A percentile compares a stretch with the other conserved stretches of the same genome.
phyloP scores from a whole-genome alignment of 2,113 vertebrate genomes.

The Rhizomys pruinosus region DNA sequence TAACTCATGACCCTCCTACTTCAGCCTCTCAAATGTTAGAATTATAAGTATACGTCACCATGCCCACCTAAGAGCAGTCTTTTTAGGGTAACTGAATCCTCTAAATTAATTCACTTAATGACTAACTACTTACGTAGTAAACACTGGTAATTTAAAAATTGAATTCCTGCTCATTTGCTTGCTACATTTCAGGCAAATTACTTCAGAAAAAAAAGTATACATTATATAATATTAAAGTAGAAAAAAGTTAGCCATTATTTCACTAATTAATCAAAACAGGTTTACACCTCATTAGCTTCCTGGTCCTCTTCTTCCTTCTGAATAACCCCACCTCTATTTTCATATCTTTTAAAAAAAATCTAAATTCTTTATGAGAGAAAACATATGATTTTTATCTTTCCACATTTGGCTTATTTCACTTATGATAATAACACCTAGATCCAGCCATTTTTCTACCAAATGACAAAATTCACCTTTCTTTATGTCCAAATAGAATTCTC shows the following conservation, averaged over 20 bases:
- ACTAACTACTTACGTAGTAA: background rate
- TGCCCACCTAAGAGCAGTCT: background rate
- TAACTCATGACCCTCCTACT: background rate
- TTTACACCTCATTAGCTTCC: background rate
- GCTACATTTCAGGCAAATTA: background rate
- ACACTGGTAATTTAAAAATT: slow-evolving; percentile 37
- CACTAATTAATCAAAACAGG: background rate
- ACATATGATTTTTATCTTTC: background rate
- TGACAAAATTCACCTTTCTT: background rate
- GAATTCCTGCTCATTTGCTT: background rate
- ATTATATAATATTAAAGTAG: background rate
- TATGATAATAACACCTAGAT: background rate
- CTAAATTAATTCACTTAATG: background rate
- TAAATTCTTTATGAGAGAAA: background rate
- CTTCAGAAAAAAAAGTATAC: background rate
- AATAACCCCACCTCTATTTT: background rate
- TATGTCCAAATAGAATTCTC: too few relatives aligned
- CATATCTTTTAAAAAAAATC: background rate
- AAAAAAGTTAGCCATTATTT: background rate
- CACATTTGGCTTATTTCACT: background rate
- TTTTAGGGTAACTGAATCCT: background rate
- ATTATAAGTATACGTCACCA: background rate
- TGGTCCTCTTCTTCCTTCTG: background rate
- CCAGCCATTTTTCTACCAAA: too few relatives aligned
- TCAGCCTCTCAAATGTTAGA: background rate